Conservation (phyloP, 2,113 vertebrate species). For the Dermatemys mawii region DNA sequence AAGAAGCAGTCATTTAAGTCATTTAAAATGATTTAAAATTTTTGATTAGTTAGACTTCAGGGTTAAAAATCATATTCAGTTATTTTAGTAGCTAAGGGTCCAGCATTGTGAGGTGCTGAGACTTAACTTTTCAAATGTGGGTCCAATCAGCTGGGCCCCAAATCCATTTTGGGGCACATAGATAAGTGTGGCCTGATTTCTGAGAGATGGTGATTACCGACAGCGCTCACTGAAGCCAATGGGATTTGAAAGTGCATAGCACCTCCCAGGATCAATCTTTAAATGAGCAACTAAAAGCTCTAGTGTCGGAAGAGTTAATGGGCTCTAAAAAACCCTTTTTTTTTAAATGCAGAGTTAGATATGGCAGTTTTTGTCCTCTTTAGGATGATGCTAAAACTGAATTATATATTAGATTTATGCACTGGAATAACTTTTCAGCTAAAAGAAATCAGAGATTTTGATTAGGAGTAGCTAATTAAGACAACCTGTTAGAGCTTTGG, state of each 20-base stretch:
- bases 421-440: constrained; percentile 45
- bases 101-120: not conserved
- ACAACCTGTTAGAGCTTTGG: constrained; percentile 4
- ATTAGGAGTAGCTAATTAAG: constrained; percentile 57
- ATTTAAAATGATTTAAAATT: not conserved
- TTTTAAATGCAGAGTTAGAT: not conserved
- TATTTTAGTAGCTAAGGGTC: not conserved
- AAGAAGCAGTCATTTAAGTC: no score
- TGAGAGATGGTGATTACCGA: fast-evolving
- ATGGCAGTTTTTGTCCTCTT: not conserved
- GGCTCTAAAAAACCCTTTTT: not conserved
- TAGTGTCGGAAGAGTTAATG: not conserved
- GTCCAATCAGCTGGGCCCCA: not conserved
- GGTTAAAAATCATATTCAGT: not conserved
- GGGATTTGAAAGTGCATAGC: not conserved
- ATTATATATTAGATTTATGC: constrained; percentile 46
- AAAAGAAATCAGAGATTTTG: constrained; percentile 46
- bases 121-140: not conserved
- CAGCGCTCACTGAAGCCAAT: not conserved
- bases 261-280: not conserved
- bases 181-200: not conserved
- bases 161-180: not conserved
- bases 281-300: not conserved
- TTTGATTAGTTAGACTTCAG: not conserved
- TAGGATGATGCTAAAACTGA: not conserved